Evolutionary conservation across 2,797 vertebrate species (phyloP).

Genomic region (Poecilia gillii): DNA sequence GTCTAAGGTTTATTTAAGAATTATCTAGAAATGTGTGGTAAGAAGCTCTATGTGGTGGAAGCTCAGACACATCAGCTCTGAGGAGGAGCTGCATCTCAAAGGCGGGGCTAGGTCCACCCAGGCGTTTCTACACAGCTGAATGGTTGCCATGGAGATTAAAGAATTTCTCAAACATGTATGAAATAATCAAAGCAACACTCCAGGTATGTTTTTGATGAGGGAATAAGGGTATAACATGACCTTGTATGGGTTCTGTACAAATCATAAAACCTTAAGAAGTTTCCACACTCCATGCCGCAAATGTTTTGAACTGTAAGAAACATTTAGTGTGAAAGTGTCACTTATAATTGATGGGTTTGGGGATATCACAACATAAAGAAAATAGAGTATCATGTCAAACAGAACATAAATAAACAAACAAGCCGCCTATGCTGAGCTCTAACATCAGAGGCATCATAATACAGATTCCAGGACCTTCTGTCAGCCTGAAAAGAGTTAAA

Average conservation of each 20-base stretch:
- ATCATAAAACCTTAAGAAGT: too few species aligned
- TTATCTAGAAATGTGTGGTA: not conserved
- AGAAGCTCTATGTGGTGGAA: not conserved
- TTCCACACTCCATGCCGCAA: not conserved
- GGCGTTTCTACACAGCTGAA: too few species aligned
- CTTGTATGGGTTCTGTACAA: not conserved
- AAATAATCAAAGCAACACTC: too few species aligned
- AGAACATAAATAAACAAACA: slow-evolving; percentile 4
- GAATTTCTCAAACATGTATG: too few species aligned
- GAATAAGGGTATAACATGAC: too few species aligned
- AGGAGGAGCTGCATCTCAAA: too few species aligned
- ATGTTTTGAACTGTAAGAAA: not conserved
- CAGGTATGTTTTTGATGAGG: too few species aligned
- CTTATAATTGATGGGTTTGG: not conserved
- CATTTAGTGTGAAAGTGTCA: not conserved
- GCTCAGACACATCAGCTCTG: too few species aligned
- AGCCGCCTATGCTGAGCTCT: slow-evolving; percentile 4
- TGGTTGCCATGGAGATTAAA: too few species aligned
- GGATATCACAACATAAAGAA: not conserved
- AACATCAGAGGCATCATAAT: slow-evolving; percentile 13
- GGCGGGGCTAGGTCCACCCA: too few species aligned
- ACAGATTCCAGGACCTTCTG: slow-evolving; percentile 40
- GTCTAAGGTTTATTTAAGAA: not conserved
- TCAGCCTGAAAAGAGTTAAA: slow-evolving; percentile 29
- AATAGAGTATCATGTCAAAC: not conserved